Percentiles rank a stretch among this genome's conserved stretches.
phyloP scores from a whole-genome alignment of 2,113 vertebrate genomes.

The Phocoena phocoena region DNA sequence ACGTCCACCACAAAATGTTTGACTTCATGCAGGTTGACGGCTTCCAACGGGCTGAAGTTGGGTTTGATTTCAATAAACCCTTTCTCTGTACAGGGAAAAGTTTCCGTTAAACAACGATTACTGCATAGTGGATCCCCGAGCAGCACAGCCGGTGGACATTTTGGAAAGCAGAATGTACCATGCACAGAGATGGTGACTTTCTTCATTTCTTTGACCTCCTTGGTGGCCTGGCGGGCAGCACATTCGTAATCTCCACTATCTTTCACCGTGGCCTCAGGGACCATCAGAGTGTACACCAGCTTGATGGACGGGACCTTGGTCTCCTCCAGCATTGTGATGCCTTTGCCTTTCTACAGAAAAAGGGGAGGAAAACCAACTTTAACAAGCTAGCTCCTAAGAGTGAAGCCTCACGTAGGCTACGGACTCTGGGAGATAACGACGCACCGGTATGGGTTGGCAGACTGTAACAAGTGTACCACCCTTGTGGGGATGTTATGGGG shows the following conservation, averaged over 20 bases:
- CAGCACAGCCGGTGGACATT: fast-evolving
- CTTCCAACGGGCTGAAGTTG: slow-evolving; percentile 86
- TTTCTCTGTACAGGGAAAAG: slow-evolving; percentile 86
- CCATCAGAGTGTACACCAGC: slow-evolving; percentile 91
- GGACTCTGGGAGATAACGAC: fast-evolving
- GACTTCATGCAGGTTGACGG: slow-evolving; percentile 93
- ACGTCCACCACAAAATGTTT: slow-evolving; percentile 91
- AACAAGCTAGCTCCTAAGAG: not conserved
- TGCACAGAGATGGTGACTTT: slow-evolving; percentile 91
- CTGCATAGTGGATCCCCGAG: not conserved
- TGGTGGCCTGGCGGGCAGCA: slow-evolving; percentile 91
- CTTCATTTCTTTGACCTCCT: slow-evolving; percentile 90
- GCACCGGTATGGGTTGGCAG: fast-evolving
- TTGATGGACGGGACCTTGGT: slow-evolving; percentile 85
- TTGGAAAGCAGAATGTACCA: slow-evolving; percentile 84
- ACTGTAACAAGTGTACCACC: fast-evolving
- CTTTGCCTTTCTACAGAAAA: slow-evolving; percentile 84
- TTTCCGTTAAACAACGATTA: slow-evolving; percentile 2
- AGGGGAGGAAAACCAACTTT: not conserved
- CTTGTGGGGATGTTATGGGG: fast-evolving
- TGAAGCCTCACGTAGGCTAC: not conserved
- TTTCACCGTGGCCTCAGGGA: slow-evolving; percentile 91
- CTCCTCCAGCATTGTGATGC: slow-evolving; percentile 84
- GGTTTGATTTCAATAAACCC: slow-evolving; percentile 90
- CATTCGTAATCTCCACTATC: slow-evolving; percentile 96